These are phyloP conservation scores for Leptodactylus fuscus DNA, from an alignment of 2,113 vertebrate genomes.

Conservation along the genomic window DNA sequence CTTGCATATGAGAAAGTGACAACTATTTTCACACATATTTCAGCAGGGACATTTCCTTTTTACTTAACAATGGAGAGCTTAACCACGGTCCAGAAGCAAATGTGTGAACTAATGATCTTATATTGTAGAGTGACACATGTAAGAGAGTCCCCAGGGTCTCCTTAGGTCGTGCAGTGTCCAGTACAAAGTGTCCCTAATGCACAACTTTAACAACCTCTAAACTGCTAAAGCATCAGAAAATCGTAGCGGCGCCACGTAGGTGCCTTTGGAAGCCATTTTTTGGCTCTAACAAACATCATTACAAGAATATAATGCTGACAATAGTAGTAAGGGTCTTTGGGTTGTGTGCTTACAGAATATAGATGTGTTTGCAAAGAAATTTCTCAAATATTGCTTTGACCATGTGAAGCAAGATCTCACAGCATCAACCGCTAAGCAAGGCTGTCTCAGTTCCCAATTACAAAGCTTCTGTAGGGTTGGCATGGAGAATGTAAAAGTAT, in stretches of 20 bases:
- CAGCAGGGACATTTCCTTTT: neutral
- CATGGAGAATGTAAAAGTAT: slow-evolving; percentile 43
- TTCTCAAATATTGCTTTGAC: slow-evolving; percentile 7
- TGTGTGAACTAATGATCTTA: neutral
- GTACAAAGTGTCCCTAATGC: slow-evolving; percentile 1
- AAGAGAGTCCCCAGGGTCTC: neutral
- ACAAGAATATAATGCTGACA: neutral
- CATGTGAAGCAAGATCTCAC: neutral
- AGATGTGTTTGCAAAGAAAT: neutral
- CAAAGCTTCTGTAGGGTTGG: neutral
- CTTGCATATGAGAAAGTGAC: neutral
- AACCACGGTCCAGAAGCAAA: neutral
- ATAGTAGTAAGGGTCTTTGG: slow-evolving; percentile 1
- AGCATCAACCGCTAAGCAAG: neutral
- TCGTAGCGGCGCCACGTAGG: neutral
- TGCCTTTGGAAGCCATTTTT: neutral
- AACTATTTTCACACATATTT: neutral
- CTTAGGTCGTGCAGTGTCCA: neutral
- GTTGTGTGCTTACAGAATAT: slow-evolving; percentile 17
- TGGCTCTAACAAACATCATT: slow-evolving; percentile 13
- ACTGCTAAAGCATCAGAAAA: neutral
- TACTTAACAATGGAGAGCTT: neutral
- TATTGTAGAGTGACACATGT: neutral
- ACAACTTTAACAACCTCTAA: slow-evolving; percentile 2
- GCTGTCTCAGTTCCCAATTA: slow-evolving; percentile 31